Evolutionary conservation across 1,140 invertebrate genomes (phyloP), one percentile per base, ranked within the genome.

Genomic region (Pseudomyrmex pallidus): DNA sequence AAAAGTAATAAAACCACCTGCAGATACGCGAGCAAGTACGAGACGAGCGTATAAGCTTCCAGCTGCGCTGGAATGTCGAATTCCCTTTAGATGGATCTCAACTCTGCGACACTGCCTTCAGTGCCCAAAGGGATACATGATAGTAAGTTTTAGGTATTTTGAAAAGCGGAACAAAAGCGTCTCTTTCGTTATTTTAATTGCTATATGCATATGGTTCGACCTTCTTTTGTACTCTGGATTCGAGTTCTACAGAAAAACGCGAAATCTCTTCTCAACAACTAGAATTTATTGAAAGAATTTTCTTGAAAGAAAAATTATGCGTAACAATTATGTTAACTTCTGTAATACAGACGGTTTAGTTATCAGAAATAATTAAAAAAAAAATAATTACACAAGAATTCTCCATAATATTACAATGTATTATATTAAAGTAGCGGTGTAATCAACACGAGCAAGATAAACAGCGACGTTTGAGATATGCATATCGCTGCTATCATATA

Each of bases 31-130:
- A 59, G 72, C 67, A 61, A 83, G 46, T 63, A 87, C 68, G 70
- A 66, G 72, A 64, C 74, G 61, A 44, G 57, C 64, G 44, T 63
- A 35, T 63, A 35, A 56, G 61, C 73, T 62, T 84, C 89, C 82
- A 72, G 88, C 89, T 90, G 89, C 20, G 88, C 84, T 77, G 86
- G 89, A 90, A 90, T 90, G 88, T 63, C 86, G 52, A 85, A 74
- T 86, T 88, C 80, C 88, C 74, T 82, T 85, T 85, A 54, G 77
- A 62, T 20, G 46, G 72, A 67, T 85, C 52, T 78, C 61, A 66
- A 48, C 48, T 54, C 57, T 17, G 66, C 70, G 85, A 89, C 89
- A 89, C 66, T 87, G 82, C 74, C 80, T 22, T 66, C 74, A 35
- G 59, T 44, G 66, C 15, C 17, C 67, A 46, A 84, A 50, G 76